Conservation (phyloP, 2,113 vertebrate species). For the Centropristis striata region DNA sequence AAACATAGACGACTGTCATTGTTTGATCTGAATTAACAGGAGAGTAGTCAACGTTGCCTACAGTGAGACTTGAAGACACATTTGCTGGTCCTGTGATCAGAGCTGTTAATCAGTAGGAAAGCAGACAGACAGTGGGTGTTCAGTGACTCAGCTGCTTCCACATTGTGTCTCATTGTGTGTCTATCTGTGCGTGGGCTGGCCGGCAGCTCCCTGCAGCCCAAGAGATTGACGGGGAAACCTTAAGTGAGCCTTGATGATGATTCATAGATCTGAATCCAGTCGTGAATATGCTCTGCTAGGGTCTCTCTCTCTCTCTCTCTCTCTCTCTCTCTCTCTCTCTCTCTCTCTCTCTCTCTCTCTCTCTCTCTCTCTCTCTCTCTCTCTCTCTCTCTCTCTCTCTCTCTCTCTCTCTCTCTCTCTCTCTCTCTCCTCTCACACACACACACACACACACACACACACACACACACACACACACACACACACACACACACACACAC, state of each 20-base stretch:
- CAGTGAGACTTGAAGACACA: slow-evolving; percentile 8
- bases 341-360: no score
- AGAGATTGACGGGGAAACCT: slow-evolving; percentile 43
- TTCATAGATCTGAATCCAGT: slow-evolving; percentile 40
- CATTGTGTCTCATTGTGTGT: slow-evolving; percentile 29
- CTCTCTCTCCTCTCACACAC: no score
- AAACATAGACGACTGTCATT: not conserved
- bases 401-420: no score
- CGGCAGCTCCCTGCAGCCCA: slow-evolving; percentile 31
- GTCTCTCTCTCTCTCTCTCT: no score
- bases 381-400: no score
- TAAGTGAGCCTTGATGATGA: slow-evolving; percentile 44
- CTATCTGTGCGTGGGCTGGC: slow-evolving; percentile 40
- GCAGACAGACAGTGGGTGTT: slow-evolving; percentile 62
- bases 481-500: not conserved
- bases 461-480: slow-evolving; percentile 1
- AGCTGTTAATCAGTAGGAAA: slow-evolving; percentile 47
- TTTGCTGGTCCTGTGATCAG: slow-evolving; percentile 40
- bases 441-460: no score
- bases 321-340: no score
- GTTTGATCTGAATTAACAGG: not conserved
- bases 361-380: no score
- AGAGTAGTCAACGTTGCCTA: not conserved
- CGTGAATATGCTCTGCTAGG: slow-evolving; percentile 12
- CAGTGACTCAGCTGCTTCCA: slow-evolving; percentile 56